Evolutionary conservation across 2,888 invertebrate species (phyloP), one percentile per base, ranked within the genome.

Genomic region (Cryptocephalus moraei): DNA sequence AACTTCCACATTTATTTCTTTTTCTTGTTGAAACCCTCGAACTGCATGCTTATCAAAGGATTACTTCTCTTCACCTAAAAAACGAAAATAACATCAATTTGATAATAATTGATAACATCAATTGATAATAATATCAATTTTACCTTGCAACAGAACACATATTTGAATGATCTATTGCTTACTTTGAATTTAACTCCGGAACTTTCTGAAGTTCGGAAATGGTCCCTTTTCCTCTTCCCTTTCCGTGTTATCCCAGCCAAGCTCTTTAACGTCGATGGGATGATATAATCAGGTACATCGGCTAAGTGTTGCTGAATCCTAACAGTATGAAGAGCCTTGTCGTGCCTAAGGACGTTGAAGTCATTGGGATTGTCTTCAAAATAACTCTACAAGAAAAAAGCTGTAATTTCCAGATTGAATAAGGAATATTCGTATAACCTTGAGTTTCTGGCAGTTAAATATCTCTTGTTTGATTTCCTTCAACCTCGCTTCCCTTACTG

Each of bases 401-500:
- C 31, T 22, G 11, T 41, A 11, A 13, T 31, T 31, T 41, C 6
- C 10, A 9, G 1, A 40, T 3, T 40, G 8, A 2, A 40, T 40
- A 4, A 6, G 36, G 6, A 36, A 4, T 36, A 36, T 36, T 36
- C 6, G 12, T n/a, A 36, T 36, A 11, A 83, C 83, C 75, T 92
- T 93, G 14, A 96, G 71, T 68, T 91, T 93, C 65, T 90, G 81
- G 52, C 92, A 93, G 68, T 90, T 92, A 52, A 96, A 76, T 48
- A 97, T 82, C 74, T 99, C 97, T 49, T 81, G 80, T 68, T 91
- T 91, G 59, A 99, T 97, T 77, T 99, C 99, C 66, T 91, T 92
- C 43, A 97, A 75, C 14, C 97, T 76, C 0, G 96, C 95, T 70
- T 97, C 95, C 41, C 92, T 77, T 1, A 99, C 86, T 0, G 95